Conservation (phyloP, 2,113 vertebrate genomes). For the Syngnathus scovelli region DNA sequence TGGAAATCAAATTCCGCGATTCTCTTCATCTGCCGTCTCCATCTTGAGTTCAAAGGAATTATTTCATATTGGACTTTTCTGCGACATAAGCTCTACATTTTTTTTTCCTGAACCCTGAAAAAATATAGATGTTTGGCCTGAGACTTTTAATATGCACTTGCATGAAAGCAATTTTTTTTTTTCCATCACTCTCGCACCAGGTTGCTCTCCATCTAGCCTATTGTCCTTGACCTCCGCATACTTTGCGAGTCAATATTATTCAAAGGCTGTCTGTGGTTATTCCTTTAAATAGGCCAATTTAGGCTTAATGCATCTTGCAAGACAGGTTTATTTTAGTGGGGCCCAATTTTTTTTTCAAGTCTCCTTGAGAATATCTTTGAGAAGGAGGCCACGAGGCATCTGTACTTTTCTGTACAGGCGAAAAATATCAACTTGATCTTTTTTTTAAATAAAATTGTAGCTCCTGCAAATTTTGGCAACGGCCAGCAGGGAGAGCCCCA, state of each 20-base stretch:
- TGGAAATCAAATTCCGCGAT: not conserved
- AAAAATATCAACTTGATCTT: conserved; percentile 1
- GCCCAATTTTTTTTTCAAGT: conserved; percentile 76
- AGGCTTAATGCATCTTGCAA: conserved; percentile 73
- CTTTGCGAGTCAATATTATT: conserved; percentile 75
- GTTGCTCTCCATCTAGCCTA: conserved; percentile 33
- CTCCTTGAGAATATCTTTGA: conserved; percentile 77
- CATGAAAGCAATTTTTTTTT: conserved; percentile 42
- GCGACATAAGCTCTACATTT: conserved; percentile 1
- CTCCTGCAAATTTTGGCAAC: conserved; percentile 32
- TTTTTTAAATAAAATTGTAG: not conserved
- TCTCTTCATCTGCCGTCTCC: not conserved
- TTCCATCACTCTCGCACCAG: conserved; percentile 54
- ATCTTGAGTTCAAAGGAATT: not conserved
- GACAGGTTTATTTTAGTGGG: conserved; percentile 79
- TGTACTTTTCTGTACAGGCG: conserved; percentile 62
- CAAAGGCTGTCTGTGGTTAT: conserved; percentile 72
- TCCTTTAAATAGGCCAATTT: conserved; percentile 78
- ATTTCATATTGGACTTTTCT: not conserved
- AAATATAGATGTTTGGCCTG: conserved; percentile 11
- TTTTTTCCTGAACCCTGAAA: conserved; percentile 22
- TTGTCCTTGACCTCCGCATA: conserved; percentile 63
- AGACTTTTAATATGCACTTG: conserved; percentile 31
- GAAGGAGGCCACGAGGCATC: conserved; percentile 66
- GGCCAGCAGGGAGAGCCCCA: conserved; percentile 57